A percentile compares a stretch with the other conserved stretches of the same genome.
These are phyloP conservation scores for Xenopus petersii DNA, from an alignment of 2,797 vertebrate genomes.

Conservation along the genomic window DNA sequence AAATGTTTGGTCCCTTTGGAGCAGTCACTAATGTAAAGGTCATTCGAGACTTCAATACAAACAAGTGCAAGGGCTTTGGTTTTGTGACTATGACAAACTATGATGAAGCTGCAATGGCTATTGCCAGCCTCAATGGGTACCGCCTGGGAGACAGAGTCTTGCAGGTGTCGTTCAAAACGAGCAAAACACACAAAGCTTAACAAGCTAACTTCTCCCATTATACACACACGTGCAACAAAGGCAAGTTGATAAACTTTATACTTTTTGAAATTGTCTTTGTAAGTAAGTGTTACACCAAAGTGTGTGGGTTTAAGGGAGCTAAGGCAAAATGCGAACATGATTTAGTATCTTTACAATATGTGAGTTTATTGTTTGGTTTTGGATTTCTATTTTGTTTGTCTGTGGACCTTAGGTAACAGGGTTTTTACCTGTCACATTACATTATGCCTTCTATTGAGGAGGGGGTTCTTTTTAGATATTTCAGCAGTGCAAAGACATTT, in stretches of 20 bases:
- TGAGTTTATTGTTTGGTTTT: constrained; percentile 78
- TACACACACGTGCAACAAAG: constrained; percentile 80
- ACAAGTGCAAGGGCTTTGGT: constrained; percentile 99
- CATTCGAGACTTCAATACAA: constrained; percentile 98
- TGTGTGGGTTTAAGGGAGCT: constrained; percentile 70
- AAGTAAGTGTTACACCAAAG: constrained; percentile 67
- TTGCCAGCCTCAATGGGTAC: constrained; percentile 96
- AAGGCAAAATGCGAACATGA: constrained; percentile 77
- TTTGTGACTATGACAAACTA: constrained; percentile 99
- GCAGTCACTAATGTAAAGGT: constrained; percentile 98
- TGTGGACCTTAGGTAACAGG: constrained; percentile 78
- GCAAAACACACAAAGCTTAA: constrained; percentile 98
- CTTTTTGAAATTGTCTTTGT: constrained; percentile 88
- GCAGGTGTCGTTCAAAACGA: constrained; percentile 99
- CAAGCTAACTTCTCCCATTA: constrained; percentile 76
- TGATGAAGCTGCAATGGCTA: constrained; percentile 96
- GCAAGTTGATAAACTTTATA: constrained; percentile 84
- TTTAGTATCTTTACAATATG: constrained; percentile 85
- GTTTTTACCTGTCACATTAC: constrained; percentile 78
- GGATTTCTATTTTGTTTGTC: constrained; percentile 85
- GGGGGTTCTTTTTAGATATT: constrained; percentile 80
- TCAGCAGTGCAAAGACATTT: constrained; percentile 71
- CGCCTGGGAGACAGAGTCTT: constrained; percentile 94
- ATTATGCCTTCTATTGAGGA: constrained; percentile 83
- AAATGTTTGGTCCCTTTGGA: constrained; percentile 98